A percentile compares a stretch with the other conserved stretches of the same genome.
Evolutionary conservation across 2,113 vertebrate species (phyloP).

Genomic region (Symphodus melops): DNA sequence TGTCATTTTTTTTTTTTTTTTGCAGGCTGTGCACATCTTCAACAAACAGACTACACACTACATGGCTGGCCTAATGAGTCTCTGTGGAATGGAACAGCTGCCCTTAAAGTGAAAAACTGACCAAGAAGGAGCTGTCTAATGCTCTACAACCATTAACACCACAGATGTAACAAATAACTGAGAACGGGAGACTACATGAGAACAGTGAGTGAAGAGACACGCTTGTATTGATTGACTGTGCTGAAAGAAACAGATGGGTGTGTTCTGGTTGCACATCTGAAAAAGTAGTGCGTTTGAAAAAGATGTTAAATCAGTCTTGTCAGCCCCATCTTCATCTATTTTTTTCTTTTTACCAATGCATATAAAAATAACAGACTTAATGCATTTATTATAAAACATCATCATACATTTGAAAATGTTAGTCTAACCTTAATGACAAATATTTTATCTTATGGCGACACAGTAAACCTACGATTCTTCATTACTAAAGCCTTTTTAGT

Average conservation of each 20-base stretch:
- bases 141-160: constrained; percentile 62
- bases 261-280: background rate
- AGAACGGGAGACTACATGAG: constrained; percentile 22
- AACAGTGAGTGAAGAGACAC: constrained; percentile 7
- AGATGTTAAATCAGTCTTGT: background rate
- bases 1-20: constrained; percentile 36
- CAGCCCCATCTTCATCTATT: background rate
- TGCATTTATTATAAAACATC: background rate
- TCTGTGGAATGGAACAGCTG: constrained; percentile 69
- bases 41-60: constrained; percentile 47
- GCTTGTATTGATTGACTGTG: constrained; percentile 22
- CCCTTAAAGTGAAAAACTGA: constrained; percentile 67
- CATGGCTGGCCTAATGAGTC: constrained; percentile 75
- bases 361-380: background rate
- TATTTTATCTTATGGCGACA: too few relatives aligned
- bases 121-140: constrained; percentile 62
- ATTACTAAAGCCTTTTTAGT: too few relatives aligned
- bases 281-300: background rate
- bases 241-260: background rate
- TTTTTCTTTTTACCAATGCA: background rate
- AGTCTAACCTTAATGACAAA: too few relatives aligned
- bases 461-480: background rate
- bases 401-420: too few relatives aligned
- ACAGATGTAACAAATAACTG: constrained; percentile 63
- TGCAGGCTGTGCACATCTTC: constrained; percentile 60